Conservation (phyloP, 2,113 vertebrate genomes). For the Mus pahari region DNA sequence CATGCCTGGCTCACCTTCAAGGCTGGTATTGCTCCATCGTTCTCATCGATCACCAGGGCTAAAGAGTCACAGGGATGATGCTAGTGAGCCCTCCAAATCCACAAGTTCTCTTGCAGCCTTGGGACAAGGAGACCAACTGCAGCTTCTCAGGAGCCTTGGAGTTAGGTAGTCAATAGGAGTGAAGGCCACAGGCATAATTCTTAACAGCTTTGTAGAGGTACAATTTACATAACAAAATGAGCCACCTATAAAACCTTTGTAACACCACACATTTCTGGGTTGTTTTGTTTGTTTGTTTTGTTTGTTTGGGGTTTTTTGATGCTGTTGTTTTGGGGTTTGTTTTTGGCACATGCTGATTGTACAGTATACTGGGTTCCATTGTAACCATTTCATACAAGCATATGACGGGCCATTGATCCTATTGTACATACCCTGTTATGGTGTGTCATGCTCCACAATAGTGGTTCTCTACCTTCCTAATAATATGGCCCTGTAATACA, state of each 20-base stretch:
- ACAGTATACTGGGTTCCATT: not conserved
- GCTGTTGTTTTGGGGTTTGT: not conserved
- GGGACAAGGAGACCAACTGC: slow-evolving; percentile 43
- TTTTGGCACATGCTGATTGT: not conserved
- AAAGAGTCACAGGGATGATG: not conserved
- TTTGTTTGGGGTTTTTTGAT: not conserved
- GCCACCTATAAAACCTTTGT: not conserved
- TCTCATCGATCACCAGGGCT: not conserved
- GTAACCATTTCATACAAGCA: not conserved
- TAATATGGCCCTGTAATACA: not conserved
- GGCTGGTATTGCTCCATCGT: not conserved
- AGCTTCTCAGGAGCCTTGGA: slow-evolving; percentile 60
- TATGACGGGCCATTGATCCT: not conserved
- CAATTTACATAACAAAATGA: not conserved
- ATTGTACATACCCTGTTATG: not conserved
- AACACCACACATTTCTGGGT: not conserved
- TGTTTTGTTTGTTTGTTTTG: too few relatives aligned
- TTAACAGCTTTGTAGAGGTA: not conserved
- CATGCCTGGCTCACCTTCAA: not conserved
- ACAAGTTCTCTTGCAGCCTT: slow-evolving; percentile 42
- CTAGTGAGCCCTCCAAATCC: not conserved
- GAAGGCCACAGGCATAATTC: not conserved
- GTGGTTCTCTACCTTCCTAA: not conserved
- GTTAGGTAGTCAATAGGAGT: slow-evolving; percentile 23
- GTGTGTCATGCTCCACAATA: not conserved